Conservation (phyloP, 1,140 invertebrate genomes). For the Himalopsyche phryganea region DNA sequence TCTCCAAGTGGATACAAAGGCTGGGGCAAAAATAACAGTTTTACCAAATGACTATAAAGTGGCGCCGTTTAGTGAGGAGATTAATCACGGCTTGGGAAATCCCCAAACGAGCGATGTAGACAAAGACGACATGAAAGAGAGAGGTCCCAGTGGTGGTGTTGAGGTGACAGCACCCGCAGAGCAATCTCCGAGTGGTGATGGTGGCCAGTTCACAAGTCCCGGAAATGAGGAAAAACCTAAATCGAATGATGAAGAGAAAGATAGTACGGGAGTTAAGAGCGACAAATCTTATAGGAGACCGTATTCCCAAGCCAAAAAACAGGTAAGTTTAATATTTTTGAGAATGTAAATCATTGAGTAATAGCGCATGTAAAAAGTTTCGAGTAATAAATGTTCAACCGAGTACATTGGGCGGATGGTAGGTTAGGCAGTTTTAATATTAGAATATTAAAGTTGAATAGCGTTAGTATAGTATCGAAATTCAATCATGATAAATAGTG, state of each 20-base stretch:
- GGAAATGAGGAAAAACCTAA: neutral
- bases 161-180: too few relatives aligned
- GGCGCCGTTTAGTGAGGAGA: slow-evolving; percentile 16
- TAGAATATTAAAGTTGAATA: too few relatives aligned
- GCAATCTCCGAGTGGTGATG: neutral
- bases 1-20: neutral
- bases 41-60: slow-evolving; percentile 13
- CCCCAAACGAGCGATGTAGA: neutral
- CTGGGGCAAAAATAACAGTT: neutral
- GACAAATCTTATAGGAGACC: slow-evolving; percentile 31
- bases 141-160: too few relatives aligned
- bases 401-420: too few relatives aligned
- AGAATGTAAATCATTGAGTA: too few relatives aligned
- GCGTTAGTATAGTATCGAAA: too few relatives aligned
- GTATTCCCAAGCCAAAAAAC: slow-evolving; percentile 29
- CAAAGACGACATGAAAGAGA: neutral
- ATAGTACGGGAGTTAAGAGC: slow-evolving; percentile 7
- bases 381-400: too few relatives aligned
- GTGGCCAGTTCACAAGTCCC: neutral
- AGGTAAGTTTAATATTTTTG: slow-evolving; percentile 21
- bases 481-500: too few relatives aligned
- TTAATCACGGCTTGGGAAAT: neutral
- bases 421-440: too few relatives aligned
- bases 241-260: neutral
- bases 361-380: too few relatives aligned